Conservation (phyloP, 2,113 vertebrate species). For the Probosciger aterrimus region DNA sequence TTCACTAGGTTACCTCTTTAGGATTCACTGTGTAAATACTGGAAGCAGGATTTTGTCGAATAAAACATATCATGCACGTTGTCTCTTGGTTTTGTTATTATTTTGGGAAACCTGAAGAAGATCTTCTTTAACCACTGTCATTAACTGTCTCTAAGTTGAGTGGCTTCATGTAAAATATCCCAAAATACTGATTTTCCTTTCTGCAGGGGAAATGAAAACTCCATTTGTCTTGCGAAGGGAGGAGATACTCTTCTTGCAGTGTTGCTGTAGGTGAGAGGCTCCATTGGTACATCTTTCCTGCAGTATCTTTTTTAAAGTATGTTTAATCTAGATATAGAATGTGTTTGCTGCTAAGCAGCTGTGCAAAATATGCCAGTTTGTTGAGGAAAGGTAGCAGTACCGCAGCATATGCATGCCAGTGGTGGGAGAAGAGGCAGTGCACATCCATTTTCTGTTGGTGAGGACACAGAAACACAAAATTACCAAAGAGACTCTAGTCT, state of each 20-base stretch:
- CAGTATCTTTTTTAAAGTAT: neutral
- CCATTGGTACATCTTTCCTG: neutral
- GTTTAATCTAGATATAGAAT: neutral
- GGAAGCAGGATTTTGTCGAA: constrained; percentile 48
- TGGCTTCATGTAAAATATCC: neutral
- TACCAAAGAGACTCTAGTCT: neutral
- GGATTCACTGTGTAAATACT: constrained; percentile 54
- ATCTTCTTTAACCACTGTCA: neutral
- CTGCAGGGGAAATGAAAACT: neutral
- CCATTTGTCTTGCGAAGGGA: neutral
- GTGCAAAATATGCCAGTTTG: neutral
- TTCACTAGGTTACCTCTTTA: neutral
- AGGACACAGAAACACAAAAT: neutral
- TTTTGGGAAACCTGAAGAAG: neutral
- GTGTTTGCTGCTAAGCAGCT: neutral
- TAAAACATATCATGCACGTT: constrained; percentile 50
- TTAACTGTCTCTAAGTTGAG: neutral
- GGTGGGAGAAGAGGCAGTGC: neutral
- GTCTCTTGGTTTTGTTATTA: neutral
- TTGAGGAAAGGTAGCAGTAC: neutral
- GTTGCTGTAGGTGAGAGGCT: neutral
- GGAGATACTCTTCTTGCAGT: neutral
- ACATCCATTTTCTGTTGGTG: neutral
- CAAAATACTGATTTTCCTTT: neutral
- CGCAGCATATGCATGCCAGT: neutral